phyloP scores from a whole-genome alignment of 2,113 vertebrate genomes.

The Chloropsis cyanopogon region DNA sequence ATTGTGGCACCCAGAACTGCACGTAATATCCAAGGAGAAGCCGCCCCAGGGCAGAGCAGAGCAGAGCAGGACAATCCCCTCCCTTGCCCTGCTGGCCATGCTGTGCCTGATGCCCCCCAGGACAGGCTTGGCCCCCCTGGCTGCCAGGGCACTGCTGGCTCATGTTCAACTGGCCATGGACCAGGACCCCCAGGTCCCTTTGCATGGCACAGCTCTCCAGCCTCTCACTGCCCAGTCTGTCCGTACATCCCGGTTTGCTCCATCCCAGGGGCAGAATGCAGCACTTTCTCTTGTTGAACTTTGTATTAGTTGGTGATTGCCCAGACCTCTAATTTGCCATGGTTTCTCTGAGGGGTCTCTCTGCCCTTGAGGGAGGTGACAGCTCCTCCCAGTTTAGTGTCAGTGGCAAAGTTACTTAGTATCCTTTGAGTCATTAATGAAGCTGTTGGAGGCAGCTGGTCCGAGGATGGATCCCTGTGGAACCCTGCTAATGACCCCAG shows the following conservation, averaged over 20 bases:
- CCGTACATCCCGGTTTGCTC: neutral
- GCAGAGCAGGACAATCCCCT: neutral
- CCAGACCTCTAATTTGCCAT: neutral
- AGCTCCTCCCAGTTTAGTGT: neutral
- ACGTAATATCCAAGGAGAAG: neutral
- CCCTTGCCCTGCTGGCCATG: accelerated
- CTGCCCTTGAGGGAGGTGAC: neutral
- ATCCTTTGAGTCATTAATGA: neutral
- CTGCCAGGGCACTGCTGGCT: neutral
- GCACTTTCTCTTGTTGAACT: neutral
- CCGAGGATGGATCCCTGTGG: neutral
- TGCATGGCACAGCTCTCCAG: accelerated
- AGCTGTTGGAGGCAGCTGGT: neutral
- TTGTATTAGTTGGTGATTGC: neutral
- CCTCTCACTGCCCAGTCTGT: neutral
- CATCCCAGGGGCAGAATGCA: neutral
- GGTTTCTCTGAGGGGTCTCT: neutral
- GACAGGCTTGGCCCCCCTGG: neutral
- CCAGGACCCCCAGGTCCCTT: neutral
- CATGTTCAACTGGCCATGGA: neutral
- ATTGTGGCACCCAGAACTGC: neutral
- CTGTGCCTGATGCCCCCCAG: neutral
- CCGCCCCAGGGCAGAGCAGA: accelerated
- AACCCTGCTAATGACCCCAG: neutral
- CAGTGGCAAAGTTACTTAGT: neutral